Evolutionary conservation across 1,140 invertebrate genomes (phyloP).

Genomic region (Sitobion miscanthi): DNA sequence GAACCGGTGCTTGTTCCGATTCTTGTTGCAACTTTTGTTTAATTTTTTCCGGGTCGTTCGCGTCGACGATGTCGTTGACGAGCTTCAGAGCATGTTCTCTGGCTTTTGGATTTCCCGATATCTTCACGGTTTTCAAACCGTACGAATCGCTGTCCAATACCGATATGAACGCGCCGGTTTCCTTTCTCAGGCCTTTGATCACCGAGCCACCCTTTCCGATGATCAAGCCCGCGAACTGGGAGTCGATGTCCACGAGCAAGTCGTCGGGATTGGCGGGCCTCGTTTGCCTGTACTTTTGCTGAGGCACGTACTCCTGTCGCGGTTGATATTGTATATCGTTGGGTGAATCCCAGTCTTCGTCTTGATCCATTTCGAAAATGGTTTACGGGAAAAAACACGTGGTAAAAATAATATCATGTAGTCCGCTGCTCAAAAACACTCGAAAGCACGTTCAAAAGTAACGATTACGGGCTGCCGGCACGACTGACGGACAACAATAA

Average conservation of each 20-base stretch:
- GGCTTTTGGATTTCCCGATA: background rate
- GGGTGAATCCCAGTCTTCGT: constrained; percentile 2
- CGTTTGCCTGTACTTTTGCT: background rate
- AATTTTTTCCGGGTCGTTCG: constrained; percentile 20
- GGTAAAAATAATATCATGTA: background rate
- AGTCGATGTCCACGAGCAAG: constrained; percentile 58
- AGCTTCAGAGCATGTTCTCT: constrained; percentile 2
- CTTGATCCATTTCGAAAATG: constrained; percentile 3
- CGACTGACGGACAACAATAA: too few relatives aligned
- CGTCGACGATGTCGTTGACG: constrained; percentile 24
- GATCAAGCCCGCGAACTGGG: constrained; percentile 63
- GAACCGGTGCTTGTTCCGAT: background rate
- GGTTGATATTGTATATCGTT: background rate
- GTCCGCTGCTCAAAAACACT: too few relatives aligned
- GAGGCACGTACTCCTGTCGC: background rate
- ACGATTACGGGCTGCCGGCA: too few relatives aligned
- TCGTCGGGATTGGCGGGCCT: background rate
- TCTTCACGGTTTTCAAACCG: background rate
- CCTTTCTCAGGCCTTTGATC: constrained; percentile 75
- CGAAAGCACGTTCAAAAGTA: too few relatives aligned
- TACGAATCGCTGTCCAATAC: constrained; percentile 60
- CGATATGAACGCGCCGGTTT: constrained; percentile 68
- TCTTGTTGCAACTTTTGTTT: background rate
- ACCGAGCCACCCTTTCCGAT: constrained; percentile 76
- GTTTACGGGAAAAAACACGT: background rate